These are phyloP conservation scores for Macrocentrus cingulum DNA, from an alignment of 1,140 invertebrate genomes.

Conservation along the genomic window DNA sequence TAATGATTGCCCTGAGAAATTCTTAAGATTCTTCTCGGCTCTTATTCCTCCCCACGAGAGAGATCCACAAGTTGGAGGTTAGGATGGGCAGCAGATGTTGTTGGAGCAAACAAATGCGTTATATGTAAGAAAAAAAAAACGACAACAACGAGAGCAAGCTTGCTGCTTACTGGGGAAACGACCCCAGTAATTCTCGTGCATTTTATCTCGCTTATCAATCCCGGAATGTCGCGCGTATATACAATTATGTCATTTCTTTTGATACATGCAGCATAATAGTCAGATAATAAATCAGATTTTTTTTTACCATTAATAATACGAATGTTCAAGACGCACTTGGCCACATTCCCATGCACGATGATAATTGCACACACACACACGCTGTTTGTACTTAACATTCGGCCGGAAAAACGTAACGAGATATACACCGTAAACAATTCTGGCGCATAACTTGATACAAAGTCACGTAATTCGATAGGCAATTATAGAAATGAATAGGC, in stretches of 20 bases:
- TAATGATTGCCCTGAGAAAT: background rate
- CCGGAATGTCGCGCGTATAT: constrained; percentile 4
- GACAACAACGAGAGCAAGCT: background rate
- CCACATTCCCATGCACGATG: constrained; percentile 2
- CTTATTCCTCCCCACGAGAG: too few relatives aligned
- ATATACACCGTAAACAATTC: constrained; percentile 13
- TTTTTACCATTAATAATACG: background rate
- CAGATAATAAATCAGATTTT: background rate
- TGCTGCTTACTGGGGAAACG: background rate
- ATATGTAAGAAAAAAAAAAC: constrained; percentile 1
- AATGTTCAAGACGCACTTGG: too few relatives aligned
- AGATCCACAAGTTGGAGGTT: constrained; percentile 13
- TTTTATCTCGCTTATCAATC: constrained; percentile 17
- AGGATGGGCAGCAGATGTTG: constrained; percentile 18
- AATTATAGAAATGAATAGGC: background rate
- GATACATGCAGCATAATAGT: background rate
- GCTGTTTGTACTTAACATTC: background rate
- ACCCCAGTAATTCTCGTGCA: constrained; percentile 1
- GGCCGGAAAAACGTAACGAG: constrained; percentile 11
- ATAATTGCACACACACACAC: background rate
- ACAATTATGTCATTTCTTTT: constrained; percentile 8
- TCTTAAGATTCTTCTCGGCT: background rate
- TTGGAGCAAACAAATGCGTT: constrained; percentile 3
- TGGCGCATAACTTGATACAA: constrained; percentile 5
- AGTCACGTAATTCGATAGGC: background rate